Evolutionary conservation across 2,113 vertebrate genomes (phyloP).

Genomic region (Lichenostomus cassidix): DNA sequence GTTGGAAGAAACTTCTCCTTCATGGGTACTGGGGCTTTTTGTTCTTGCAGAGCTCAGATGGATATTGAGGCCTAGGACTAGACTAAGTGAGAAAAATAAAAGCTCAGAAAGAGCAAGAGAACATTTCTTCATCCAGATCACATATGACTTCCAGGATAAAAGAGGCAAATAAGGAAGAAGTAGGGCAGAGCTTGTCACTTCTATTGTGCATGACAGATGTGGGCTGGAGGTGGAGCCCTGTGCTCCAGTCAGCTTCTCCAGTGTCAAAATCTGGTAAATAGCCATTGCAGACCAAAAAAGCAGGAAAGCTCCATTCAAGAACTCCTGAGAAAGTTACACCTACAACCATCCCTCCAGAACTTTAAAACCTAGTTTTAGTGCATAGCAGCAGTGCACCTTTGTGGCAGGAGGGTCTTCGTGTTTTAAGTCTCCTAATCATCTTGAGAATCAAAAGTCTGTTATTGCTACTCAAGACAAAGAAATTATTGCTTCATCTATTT

Average conservation of each 20-base stretch:
- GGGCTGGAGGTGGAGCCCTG: background rate
- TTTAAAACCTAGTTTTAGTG: background rate
- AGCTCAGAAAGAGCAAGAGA: background rate
- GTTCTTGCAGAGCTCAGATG: background rate
- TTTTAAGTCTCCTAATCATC: background rate
- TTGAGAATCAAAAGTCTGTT: background rate
- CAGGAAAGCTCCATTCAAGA: background rate
- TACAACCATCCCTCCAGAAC: background rate
- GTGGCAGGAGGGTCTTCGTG: background rate
- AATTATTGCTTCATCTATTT: background rate
- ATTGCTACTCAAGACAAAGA: background rate
- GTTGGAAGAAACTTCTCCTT: background rate
- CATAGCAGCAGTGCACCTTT: background rate
- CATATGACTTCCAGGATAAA: background rate
- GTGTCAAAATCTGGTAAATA: background rate
- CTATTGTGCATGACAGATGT: background rate
- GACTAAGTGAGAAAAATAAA: background rate
- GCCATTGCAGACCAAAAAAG: background rate
- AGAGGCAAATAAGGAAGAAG: background rate
- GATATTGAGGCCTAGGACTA: background rate
- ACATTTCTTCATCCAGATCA: background rate
- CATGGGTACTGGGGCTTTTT: background rate
- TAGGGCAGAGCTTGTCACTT: background rate
- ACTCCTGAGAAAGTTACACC: background rate
- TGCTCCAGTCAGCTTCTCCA: background rate